Conservation (phyloP, 2,888 invertebrate genomes). For the Caradrina kadenii region DNA sequence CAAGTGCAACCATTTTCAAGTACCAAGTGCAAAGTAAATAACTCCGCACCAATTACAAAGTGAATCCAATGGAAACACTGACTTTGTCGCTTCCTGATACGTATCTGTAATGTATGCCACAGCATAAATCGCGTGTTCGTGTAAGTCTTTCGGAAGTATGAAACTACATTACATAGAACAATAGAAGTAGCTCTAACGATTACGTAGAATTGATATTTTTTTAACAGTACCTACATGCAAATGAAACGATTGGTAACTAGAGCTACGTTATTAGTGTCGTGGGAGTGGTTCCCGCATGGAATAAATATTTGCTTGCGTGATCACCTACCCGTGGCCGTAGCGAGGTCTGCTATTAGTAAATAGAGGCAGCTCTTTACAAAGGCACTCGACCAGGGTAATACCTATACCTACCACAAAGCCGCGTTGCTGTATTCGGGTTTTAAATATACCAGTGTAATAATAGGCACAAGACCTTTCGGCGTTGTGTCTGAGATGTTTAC, state of each 20-base stretch:
- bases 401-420: no score
- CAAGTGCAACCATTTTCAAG: conserved; percentile 14
- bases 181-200: conserved; percentile 47
- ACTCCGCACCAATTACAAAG: conserved; percentile 19
- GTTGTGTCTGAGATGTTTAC: no score
- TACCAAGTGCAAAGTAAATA: conserved; percentile 35
- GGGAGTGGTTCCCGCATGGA: conserved; percentile 4
- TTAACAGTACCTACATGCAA: conserved; percentile 44
- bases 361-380: no score
- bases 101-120: conserved; percentile 55
- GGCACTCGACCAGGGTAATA: no score
- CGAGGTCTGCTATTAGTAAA: no score
- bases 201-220: conserved; percentile 32
- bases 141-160: conserved; percentile 54
- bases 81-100: conserved; percentile 43
- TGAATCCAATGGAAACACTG: conserved; percentile 39
- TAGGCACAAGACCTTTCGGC: no score
- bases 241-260: conserved; percentile 12
- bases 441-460: no score
- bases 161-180: conserved; percentile 39
- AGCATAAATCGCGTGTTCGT: conserved; percentile 48
- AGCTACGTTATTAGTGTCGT: neutral
- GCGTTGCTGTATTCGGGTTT: no score
- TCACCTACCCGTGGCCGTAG: no score
- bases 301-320: conserved; percentile 2